Base-by-base conservation (phyloP, 1,140 invertebrate species). In the Heliconius nattereri region DNA sequence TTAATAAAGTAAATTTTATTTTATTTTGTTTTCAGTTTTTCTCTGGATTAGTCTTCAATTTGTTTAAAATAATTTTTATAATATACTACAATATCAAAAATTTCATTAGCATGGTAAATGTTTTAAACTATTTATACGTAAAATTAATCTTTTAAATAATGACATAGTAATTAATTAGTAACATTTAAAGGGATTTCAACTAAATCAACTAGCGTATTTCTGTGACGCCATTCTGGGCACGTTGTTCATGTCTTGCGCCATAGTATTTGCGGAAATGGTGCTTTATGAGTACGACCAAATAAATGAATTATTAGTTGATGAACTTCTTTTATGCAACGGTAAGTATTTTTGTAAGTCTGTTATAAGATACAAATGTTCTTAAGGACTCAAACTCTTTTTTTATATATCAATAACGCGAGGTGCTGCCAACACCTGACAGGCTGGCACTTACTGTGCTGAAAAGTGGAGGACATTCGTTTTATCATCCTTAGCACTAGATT, bases 171-270 rank as follows among this genome's bases (percentile, higher is more conserved):
- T 54, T 20, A 54, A 19, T 54, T 20, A n/a, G 20, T 11, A 26
- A 66, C 29, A 29, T 29, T 26, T 74, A 52, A 7, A 74, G 73
- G 73, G 73, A 74, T 74, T 49, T 52, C 73, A 74, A 32, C 16
- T 29, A 35, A 29, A 26, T 49, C 73, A 74, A 32, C 1, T 74
- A 13, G 29, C 45, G 19, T 29, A 52, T 54, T 74, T 74, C 49
- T 52, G 23, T 29, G 73, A 74, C 54, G 73, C 73, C 26, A 16
- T 74, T 19, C 23, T 52, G 23, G 73, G 73, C 16, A 29, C 37
- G 11, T 52, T 19, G 9, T 49, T 74, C 26, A 74, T 54, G 73
- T 52, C 6, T 20, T 74, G 29, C 26, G 11, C 45, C 16, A 37
- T 23, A 29, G 26, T 74, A 32, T 74, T 74, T 29, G 73, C 73